Percentiles rank a stretch among this genome's conserved stretches.
Conservation (phyloP, 2,888 invertebrate genomes). For the Eupithecia insigniata region DNA sequence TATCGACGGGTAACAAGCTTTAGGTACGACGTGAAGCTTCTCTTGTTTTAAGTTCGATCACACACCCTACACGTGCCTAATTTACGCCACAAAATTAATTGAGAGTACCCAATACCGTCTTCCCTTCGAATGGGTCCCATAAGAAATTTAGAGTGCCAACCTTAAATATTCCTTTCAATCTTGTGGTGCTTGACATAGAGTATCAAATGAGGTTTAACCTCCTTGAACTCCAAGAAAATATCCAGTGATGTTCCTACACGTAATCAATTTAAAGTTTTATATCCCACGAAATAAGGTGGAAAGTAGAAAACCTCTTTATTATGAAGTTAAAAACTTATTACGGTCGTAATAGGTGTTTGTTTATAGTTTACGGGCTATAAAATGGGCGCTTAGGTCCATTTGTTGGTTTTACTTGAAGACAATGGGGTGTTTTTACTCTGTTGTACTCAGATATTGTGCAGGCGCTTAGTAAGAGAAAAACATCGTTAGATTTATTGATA, state of each 20-base stretch:
- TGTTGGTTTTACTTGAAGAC: constrained; percentile 34
- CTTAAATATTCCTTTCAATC: constrained; percentile 6
- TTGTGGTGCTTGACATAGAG: background rate
- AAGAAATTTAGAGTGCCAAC: constrained; percentile 9
- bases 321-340: constrained; percentile 32
- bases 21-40: background rate
- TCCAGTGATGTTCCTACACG: background rate
- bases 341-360: constrained; percentile 31
- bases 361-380: constrained; percentile 41
- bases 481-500: background rate
- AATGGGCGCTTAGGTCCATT: constrained; percentile 29
- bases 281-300: constrained; percentile 7
- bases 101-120: background rate
- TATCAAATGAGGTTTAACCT: background rate
- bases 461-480: background rate
- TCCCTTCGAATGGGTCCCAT: constrained; percentile 23
- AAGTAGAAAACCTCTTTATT: constrained; percentile 17
- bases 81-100: constrained; percentile 17
- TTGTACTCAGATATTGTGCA: background rate
- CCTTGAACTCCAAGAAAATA: background rate
- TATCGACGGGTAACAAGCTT: too few relatives aligned
- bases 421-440: constrained; percentile 27
- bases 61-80: too few relatives aligned
- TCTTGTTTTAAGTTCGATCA: background rate
- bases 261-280: constrained; percentile 23